These are phyloP conservation scores for Orthonyx spaldingii DNA, from an alignment of 2,113 vertebrate genomes.

Conservation along the genomic window DNA sequence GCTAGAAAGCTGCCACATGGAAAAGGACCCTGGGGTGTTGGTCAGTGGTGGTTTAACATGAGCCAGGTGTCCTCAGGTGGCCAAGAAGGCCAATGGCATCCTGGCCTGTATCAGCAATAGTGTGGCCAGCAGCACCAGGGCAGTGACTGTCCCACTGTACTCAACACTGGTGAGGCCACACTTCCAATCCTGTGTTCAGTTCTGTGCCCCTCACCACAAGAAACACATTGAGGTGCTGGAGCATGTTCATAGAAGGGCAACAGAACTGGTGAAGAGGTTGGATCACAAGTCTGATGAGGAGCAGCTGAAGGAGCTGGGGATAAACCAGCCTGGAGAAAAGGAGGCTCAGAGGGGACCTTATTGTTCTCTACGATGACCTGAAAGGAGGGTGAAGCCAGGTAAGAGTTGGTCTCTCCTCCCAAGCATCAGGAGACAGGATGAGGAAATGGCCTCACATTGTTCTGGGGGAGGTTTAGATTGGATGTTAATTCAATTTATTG, in stretches of 20 bases:
- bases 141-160: neutral
- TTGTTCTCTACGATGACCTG: neutral
- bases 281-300: neutral
- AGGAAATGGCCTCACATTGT: neutral
- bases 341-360: neutral
- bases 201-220: neutral
- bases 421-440: neutral
- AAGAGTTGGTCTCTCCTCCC: neutral
- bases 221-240: neutral
- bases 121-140: neutral
- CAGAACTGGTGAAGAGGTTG: rapidly evolving
- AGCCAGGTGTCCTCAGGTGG: neutral
- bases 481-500: too few species aligned
- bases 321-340: neutral
- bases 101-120: neutral
- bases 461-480: neutral
- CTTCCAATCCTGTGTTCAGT: rapidly evolving
- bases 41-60: neutral
- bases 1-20: neutral
- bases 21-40: neutral
- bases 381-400: neutral
- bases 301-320: rapidly evolving
- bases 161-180: neutral
- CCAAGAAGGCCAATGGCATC: neutral
- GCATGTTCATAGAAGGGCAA: rapidly evolving